These are phyloP conservation scores for Eupithecia centaureata DNA, from an alignment of 2,888 invertebrate species.

Conservation along the genomic window DNA sequence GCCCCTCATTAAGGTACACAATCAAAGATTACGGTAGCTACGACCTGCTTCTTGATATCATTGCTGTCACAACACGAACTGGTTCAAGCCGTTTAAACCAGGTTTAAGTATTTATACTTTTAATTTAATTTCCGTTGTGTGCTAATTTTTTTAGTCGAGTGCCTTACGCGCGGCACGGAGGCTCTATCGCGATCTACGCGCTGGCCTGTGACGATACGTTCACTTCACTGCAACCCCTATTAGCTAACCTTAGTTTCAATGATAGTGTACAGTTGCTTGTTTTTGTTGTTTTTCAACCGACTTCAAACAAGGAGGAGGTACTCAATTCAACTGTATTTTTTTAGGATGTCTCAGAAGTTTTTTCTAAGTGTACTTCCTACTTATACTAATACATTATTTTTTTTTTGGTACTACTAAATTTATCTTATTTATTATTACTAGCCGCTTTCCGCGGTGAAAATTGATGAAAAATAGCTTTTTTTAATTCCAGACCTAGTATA, in stretches of 20 bases:
- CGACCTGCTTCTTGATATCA: conserved; percentile 36
- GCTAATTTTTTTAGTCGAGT: conserved; percentile 76
- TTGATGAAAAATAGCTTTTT: too few relatives aligned
- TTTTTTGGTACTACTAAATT: too few relatives aligned
- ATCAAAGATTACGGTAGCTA: conserved; percentile 31
- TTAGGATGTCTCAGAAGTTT: too few relatives aligned
- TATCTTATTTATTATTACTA: too few relatives aligned
- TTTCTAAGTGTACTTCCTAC: too few relatives aligned
- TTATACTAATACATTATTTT: too few relatives aligned
- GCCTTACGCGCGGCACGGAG: conserved; percentile 55
- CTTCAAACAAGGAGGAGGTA: too few relatives aligned
- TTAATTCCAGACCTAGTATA: too few relatives aligned
- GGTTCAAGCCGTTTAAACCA: conserved; percentile 39
- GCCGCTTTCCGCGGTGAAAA: too few relatives aligned
- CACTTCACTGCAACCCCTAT: conserved; percentile 74
- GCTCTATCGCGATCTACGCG: conserved; percentile 75
- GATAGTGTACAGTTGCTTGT: conserved; percentile 14
- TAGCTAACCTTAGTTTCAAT: conserved; percentile 55
- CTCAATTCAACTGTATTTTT: too few relatives aligned
- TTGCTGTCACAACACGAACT: conserved; percentile 38
- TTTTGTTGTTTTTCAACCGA: neutral
- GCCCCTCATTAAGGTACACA: neutral
- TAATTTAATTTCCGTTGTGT: conserved; percentile 74
- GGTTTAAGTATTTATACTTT: conserved; percentile 38
- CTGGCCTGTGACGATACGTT: conserved; percentile 74